Evolutionary conservation across 2,113 vertebrate genomes (phyloP).

Genomic region (Chlorodrepanis virens): DNA sequence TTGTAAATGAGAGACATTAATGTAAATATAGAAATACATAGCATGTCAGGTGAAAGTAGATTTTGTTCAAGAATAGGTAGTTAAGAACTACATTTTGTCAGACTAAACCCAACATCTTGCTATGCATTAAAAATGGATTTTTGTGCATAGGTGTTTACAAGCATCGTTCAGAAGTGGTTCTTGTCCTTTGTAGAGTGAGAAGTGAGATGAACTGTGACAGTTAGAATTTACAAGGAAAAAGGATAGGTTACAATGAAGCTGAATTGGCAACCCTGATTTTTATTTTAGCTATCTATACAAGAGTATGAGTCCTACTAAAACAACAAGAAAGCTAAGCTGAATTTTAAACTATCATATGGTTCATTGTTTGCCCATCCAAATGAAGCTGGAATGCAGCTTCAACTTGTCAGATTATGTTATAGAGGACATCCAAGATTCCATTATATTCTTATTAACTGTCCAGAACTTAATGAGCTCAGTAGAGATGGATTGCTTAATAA

Average conservation of each 20-base stretch:
- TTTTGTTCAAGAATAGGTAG: not conserved
- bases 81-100: not conserved
- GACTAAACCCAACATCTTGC: not conserved
- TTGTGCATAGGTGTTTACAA: not conserved
- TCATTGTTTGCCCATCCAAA: conserved; percentile 63
- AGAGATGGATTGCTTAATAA: conserved; percentile 67
- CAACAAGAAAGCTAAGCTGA: not conserved
- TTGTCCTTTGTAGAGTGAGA: not conserved
- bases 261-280: not conserved
- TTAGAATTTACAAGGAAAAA: not conserved
- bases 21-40: not conserved
- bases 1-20: not conserved
- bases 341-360: conserved; percentile 48
- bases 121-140: not conserved
- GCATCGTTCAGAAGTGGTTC: not conserved
- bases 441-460: conserved; percentile 71
- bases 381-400: conserved; percentile 65
- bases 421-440: conserved; percentile 66
- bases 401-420: conserved; percentile 67
- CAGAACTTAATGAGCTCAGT: conserved; percentile 63
- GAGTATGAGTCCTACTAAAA: not conserved
- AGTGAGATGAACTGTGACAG: not conserved
- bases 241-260: not conserved
- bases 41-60: not conserved
- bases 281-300: not conserved